A percentile compares a stretch with the other conserved stretches of the same genome.
Conservation (phyloP, 2,113 vertebrate genomes). For the Calypte anna region DNA sequence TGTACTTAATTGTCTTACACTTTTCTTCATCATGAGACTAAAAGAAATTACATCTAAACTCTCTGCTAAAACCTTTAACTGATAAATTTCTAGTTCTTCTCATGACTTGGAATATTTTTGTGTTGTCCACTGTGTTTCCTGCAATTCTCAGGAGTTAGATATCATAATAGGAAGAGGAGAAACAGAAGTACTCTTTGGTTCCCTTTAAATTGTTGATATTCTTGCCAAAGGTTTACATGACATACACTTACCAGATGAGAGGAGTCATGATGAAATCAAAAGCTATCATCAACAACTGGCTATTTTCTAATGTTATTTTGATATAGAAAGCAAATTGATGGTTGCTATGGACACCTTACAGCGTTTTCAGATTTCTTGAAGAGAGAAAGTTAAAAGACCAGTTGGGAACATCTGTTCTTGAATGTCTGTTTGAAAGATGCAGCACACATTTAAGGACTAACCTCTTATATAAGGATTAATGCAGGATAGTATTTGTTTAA, state of each 20-base stretch:
- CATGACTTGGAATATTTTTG: neutral
- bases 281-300: neutral
- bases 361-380: neutral
- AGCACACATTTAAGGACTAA: neutral
- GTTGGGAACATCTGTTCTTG: neutral
- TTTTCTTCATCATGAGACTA: neutral
- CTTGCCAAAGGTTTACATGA: neutral
- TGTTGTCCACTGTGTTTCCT: neutral
- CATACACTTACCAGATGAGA: neutral
- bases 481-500: neutral
- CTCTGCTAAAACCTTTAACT: neutral
- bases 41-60: neutral
- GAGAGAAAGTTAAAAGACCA: neutral
- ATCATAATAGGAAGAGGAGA: neutral
- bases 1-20: neutral
- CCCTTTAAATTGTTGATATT: neutral
- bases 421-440: neutral
- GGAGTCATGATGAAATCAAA: neutral
- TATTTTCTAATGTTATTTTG: neutral
- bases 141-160: neutral
- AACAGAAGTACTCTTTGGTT: neutral
- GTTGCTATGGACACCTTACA: neutral
- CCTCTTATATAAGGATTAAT: neutral
- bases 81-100: neutral
- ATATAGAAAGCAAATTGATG: neutral